A percentile compares a stretch with the other conserved stretches of the same genome.
phyloP scores from a whole-genome alignment of 2,888 invertebrate species.

The Synanthedon formicaeformis region DNA sequence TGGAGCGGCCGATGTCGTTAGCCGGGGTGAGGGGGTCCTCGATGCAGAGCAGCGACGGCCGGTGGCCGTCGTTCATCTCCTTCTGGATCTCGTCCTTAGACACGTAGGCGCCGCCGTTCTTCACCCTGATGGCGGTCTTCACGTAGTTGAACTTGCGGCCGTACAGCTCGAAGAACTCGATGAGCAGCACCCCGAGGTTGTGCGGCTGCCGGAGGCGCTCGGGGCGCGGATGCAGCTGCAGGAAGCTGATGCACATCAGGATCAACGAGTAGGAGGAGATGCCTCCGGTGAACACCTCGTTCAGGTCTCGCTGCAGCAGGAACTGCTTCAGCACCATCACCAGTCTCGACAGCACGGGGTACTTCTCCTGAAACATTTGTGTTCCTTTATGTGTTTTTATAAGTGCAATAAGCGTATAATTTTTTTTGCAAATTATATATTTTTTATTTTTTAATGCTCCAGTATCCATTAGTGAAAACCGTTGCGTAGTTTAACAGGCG shows the following conservation, averaged over 20 bases:
- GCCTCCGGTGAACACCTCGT: slow-evolving; percentile 99
- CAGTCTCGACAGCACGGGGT: slow-evolving; percentile 91
- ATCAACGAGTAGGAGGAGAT: slow-evolving; percentile 99
- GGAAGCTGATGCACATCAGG: slow-evolving; percentile 97
- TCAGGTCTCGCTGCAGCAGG: slow-evolving; percentile 95
- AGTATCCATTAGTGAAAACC: too few relatives aligned
- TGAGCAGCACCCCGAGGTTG: slow-evolving; percentile 93
- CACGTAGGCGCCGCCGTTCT: slow-evolving; percentile 93
- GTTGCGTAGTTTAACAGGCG: too few relatives aligned
- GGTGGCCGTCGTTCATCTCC: slow-evolving; percentile 94
- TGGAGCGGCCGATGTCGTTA: slow-evolving; percentile 98
- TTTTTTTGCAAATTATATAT: not conserved
- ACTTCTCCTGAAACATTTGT: slow-evolving; percentile 68
- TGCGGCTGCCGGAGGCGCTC: slow-evolving; percentile 73
- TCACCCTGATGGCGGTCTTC: slow-evolving; percentile 92
- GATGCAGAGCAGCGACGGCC: slow-evolving; percentile 94
- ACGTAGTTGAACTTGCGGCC: slow-evolving; percentile 97
- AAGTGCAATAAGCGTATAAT: not conserved
- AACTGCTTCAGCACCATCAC: slow-evolving; percentile 99
- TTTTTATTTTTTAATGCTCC: not conserved
- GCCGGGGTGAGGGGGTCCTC: slow-evolving; percentile 97
- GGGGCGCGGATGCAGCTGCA: slow-evolving; percentile 90
- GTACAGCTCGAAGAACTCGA: slow-evolving; percentile 98
- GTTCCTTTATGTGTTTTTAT: not conserved
- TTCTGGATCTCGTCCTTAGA: slow-evolving; percentile 92